phyloP scores from a whole-genome alignment of 2,113 vertebrate genomes.

The Lichenostomus cassidix region DNA sequence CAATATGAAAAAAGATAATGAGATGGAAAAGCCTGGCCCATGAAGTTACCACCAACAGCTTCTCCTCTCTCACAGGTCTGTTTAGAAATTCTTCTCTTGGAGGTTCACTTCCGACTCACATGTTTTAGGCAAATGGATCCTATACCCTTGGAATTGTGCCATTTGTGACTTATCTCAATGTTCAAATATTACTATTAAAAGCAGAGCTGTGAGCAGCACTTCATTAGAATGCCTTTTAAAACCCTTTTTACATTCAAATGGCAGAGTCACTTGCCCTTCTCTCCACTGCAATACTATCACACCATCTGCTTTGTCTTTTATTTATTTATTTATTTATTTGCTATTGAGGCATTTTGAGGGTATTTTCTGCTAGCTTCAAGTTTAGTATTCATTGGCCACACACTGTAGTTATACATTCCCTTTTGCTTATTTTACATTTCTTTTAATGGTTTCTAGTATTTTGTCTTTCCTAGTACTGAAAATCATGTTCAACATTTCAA shows the following conservation, averaged over 20 bases:
- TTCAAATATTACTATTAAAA: background rate
- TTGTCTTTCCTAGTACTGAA: background rate
- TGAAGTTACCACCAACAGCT: background rate
- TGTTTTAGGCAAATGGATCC: background rate
- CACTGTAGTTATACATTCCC: background rate
- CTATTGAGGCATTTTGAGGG: background rate
- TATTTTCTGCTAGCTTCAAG: background rate
- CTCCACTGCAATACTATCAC: background rate
- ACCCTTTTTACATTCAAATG: conserved; percentile 11
- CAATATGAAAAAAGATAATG: accelerated
- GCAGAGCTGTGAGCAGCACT: background rate
- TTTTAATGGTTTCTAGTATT: background rate
- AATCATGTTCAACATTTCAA: background rate
- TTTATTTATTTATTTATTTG: conserved; percentile 17
- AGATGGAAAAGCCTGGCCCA: background rate
- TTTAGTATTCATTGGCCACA: background rate
- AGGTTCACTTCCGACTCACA: background rate
- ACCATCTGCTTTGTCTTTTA: background rate
- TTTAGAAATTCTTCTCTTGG: background rate
- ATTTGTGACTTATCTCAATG: background rate
- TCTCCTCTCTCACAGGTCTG: background rate
- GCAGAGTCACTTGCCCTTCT: background rate
- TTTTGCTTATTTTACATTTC: background rate
- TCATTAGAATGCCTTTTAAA: background rate
- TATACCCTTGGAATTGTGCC: background rate